These are phyloP conservation scores for Ciconia maguari DNA, from an alignment of 2,113 vertebrate species.

Conservation along the genomic window DNA sequence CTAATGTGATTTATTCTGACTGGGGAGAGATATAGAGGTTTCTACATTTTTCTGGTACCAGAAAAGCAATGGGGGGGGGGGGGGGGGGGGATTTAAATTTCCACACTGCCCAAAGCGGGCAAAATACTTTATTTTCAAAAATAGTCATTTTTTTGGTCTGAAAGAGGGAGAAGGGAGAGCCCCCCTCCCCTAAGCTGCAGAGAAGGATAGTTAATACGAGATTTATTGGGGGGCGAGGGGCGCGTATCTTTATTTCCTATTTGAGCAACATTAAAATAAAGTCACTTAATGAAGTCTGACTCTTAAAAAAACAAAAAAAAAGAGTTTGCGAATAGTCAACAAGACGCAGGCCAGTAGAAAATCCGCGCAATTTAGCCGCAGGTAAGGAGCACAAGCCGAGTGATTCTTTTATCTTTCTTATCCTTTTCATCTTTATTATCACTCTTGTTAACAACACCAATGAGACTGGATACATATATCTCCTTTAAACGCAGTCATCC, in stretches of 20 bases:
- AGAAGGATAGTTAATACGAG: background rate
- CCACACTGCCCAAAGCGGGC: background rate
- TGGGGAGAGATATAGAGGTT: background rate
- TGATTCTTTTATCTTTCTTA: slow-evolving; percentile 66
- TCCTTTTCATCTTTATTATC: slow-evolving; percentile 80
- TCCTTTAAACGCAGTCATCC: slow-evolving; percentile 62
- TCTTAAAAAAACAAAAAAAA: background rate
- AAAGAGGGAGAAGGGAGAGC: background rate
- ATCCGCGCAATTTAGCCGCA: background rate
- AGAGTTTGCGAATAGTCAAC: background rate
- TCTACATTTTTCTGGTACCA: background rate
- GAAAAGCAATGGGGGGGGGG: background rate
- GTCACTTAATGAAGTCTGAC: slow-evolving; percentile 17
- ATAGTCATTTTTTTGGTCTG: rapidly evolving
- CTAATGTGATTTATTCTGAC: background rate
- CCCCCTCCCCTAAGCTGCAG: background rate
- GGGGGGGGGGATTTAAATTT: background rate
- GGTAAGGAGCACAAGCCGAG: background rate
- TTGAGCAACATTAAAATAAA: background rate
- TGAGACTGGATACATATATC: slow-evolving; percentile 72
- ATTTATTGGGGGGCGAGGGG: slow-evolving; percentile 22
- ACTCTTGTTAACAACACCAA: slow-evolving; percentile 77
- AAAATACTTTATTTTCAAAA: background rate
- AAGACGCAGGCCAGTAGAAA: slow-evolving; percentile 5
- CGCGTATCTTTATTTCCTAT: background rate